Evolutionary conservation across 2,113 vertebrate genomes (phyloP).

Genomic region (Delphinapterus leucas): DNA sequence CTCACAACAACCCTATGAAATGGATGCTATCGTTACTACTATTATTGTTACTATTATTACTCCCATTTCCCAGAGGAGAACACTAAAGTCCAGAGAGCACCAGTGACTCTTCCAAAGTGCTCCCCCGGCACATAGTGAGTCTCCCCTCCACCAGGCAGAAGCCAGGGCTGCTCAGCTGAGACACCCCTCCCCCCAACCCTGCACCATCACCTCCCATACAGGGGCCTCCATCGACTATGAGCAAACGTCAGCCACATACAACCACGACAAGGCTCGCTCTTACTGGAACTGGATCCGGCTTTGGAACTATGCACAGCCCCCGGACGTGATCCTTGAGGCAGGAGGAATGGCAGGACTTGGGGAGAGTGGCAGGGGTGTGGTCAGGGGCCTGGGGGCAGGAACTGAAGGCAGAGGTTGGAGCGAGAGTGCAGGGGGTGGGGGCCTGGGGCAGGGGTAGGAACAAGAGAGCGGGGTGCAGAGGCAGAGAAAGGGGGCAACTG

Average conservation of each 20-base stretch:
- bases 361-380: background rate
- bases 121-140: accelerated
- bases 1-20: background rate
- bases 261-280: conserved; percentile 70
- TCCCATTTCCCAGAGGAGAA: background rate
- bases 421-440: background rate
- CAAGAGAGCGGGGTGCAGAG: background rate
- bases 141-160: background rate
- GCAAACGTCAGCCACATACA: conserved; percentile 63
- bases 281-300: conserved; percentile 76
- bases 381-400: background rate
- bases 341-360: background rate
- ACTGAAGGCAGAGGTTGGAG: background rate
- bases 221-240: conserved; percentile 73
- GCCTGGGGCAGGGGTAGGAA: background rate
- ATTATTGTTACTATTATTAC: accelerated
- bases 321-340: conserved; percentile 74
- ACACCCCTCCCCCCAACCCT: background rate
- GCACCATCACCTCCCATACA: background rate
- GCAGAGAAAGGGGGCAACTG: no score
- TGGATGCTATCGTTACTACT: background rate
- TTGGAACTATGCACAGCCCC: conserved; percentile 73
- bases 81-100: background rate
- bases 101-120: background rate
- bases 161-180: background rate